Evolutionary conservation across 2,888 invertebrate species (phyloP).

Genomic region (Ornithoptera alexandrae): DNA sequence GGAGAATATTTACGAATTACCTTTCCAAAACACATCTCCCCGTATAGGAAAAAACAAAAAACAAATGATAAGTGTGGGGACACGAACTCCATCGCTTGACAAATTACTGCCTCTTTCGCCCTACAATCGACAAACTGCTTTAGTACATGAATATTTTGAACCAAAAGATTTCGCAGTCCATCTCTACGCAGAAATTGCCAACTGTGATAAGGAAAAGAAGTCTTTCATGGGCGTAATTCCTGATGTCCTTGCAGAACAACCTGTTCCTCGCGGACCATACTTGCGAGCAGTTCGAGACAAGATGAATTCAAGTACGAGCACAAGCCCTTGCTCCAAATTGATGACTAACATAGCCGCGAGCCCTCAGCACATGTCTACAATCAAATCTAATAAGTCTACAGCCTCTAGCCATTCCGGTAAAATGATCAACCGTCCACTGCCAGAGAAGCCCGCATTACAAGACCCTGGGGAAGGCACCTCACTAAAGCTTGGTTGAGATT

Average conservation of each 20-base stretch:
- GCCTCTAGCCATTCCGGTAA: conserved; percentile 71
- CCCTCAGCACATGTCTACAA: conserved; percentile 49
- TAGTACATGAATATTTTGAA: conserved; percentile 74
- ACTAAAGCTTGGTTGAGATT: conserved; percentile 51
- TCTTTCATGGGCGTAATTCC: conserved; percentile 62
- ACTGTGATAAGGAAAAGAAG: conserved; percentile 63
- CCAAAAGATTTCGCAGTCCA: conserved; percentile 79
- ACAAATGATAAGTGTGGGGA: conserved; percentile 78
- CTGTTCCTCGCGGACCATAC: conserved; percentile 79
- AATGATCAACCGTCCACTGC: conserved; percentile 85
- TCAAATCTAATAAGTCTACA: conserved; percentile 54
- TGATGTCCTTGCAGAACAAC: conserved; percentile 65
- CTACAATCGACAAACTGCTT: conserved; percentile 65
- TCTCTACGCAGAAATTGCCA: conserved; percentile 82
- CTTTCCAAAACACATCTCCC: conserved; percentile 70
- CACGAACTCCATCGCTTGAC: conserved; percentile 80
- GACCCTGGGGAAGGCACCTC: conserved; percentile 71
- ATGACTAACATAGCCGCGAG: conserved; percentile 42
- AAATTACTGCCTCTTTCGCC: conserved; percentile 76
- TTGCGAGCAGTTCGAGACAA: conserved; percentile 81
- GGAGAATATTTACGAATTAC: conserved; percentile 83
- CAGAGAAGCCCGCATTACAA: conserved; percentile 78
- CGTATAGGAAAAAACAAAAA: conserved; percentile 66
- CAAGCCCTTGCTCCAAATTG: conserved; percentile 43
- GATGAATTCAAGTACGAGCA: conserved; percentile 49